Evolutionary conservation across 53 echinoderm and acorn worm species (phyloP).

Genomic region (Holothuria scabra): DNA sequence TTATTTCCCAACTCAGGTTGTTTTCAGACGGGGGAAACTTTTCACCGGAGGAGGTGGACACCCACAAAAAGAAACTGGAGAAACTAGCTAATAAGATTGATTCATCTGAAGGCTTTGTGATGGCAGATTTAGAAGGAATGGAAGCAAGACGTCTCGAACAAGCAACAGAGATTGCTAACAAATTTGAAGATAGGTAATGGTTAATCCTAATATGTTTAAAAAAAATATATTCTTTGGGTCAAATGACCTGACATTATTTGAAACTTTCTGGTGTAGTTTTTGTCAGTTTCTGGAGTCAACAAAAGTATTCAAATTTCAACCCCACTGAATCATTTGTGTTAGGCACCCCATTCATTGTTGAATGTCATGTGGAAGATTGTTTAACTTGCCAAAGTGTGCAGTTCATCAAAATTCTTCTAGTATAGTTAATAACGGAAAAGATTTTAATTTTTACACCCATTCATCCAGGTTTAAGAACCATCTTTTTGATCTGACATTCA

Average conservation of each 20-base stretch:
- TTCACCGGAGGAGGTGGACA: conserved; percentile 91
- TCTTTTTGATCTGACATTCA: conserved; percentile 98
- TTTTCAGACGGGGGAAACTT: conserved; percentile 97
- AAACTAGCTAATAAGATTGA: conserved; percentile 94
- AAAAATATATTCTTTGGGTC: too few species aligned
- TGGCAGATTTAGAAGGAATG: conserved; percentile 98
- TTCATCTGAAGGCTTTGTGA: conserved; percentile 95
- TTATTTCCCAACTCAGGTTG: conserved; percentile 48
- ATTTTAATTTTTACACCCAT: background rate
- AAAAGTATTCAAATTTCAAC: too few species aligned
- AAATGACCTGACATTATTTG: too few species aligned
- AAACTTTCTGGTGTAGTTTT: too few species aligned
- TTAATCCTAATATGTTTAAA: too few species aligned
- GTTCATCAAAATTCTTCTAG: too few species aligned
- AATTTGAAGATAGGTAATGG: conserved; percentile 92
- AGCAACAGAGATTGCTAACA: conserved; percentile 91
- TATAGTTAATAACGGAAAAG: too few species aligned
- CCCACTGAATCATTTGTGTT: too few species aligned
- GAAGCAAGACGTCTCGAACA: conserved; percentile 88
- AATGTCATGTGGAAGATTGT: too few species aligned
- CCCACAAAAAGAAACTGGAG: conserved; percentile 94
- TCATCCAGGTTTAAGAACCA: conserved; percentile 87
- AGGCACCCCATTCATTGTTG: too few species aligned
- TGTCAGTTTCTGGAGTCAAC: too few species aligned
- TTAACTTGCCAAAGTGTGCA: too few species aligned